Base-by-base conservation (phyloP, 37 sponge, comb jelly and placozoan species). In the Axinella damicornis region DNA sequence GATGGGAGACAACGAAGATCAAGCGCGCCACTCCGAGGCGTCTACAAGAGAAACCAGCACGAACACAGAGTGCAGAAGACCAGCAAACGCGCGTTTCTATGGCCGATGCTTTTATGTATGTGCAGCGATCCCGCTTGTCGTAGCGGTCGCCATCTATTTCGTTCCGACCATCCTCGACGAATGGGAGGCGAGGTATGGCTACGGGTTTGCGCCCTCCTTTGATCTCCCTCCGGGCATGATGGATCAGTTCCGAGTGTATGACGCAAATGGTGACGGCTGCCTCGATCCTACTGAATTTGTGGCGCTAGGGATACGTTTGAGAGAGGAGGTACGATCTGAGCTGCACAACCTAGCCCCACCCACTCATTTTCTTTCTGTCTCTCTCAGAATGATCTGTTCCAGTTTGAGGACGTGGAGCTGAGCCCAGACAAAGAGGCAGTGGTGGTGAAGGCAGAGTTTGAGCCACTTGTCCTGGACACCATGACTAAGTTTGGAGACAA, bases 251-350 rank as follows among this genome's bases (percentile, higher is more conserved):
- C 24, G 79, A 22, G 31, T 58, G 57, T 91, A 72, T 66, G 95
- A 95, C 70, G 21, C 54, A 18, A 70, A 95, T 40, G 83, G 69
- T 18, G 78, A 85, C 65, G 92, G 89, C 11, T 39, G 24, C 24
- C 30, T 95, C 1, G 95, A 95, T 37, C 95, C 95, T 24, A 82
- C 79, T 55, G 95, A 95, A 73, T 94, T 94, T 60, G 63, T 33
- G 22, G 40, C 46, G 60, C 64, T 71, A n/a, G 53, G 41, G 25
- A 18, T 71, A 41, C 21, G 41, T 1, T 5, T 71, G 24, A 18
- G 53, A n/a, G 72, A 71, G 36, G 52, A 71, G 53, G 41, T 71
- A 4, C 33, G 25, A n/a, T n/a, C n/a, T n/a, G n/a, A n/a, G n/a
- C n/a, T n/a, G n/a, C n/a, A n/a, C n/a, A n/a, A n/a, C n/a, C n/a